A percentile compares a stretch with the other conserved stretches of the same genome.
phyloP scores from a whole-genome alignment of 2,888 invertebrate species.

The Netelia virgata region DNA sequence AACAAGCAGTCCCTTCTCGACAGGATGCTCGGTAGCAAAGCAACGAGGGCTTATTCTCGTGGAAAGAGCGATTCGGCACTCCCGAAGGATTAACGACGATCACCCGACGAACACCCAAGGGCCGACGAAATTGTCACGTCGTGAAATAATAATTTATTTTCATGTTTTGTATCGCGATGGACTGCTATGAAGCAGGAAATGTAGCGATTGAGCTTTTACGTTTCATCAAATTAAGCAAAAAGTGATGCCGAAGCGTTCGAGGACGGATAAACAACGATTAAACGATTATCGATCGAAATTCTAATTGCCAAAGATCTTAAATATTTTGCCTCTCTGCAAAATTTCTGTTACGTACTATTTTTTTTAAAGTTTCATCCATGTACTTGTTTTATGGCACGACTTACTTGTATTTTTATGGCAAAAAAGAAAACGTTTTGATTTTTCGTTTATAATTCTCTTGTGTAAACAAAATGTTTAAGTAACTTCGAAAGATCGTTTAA shows the following conservation, averaged over 20 bases:
- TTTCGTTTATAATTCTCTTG: neutral
- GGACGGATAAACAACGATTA: neutral
- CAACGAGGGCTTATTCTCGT: conserved; percentile 91
- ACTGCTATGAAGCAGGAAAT: conserved; percentile 35
- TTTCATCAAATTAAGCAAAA: neutral
- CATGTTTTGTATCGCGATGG: neutral
- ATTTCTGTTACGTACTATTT: conserved; percentile 5
- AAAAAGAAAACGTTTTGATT: neutral
- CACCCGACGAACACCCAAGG: neutral
- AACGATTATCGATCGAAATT: conserved; percentile 24
- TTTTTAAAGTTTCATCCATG: neutral
- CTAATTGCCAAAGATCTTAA: conserved; percentile 50
- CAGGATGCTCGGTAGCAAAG: conserved; percentile 92
- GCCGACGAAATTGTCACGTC: conserved; percentile 8
- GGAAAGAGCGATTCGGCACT: conserved; percentile 96
- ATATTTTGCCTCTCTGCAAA: neutral
- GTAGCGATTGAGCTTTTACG: neutral
- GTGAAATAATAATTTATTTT: conserved; percentile 9
- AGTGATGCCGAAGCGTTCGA: neutral
- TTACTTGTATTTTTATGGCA: no score
- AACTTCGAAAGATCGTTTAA: neutral
- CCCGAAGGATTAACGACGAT: conserved; percentile 89
- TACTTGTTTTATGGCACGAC: neutral
- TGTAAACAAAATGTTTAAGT: neutral
- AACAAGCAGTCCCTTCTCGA: conserved; percentile 92